Percentiles rank a stretch among this genome's conserved stretches.
Conservation (phyloP, 2,113 vertebrate genomes). For the Melospiza melodia region DNA sequence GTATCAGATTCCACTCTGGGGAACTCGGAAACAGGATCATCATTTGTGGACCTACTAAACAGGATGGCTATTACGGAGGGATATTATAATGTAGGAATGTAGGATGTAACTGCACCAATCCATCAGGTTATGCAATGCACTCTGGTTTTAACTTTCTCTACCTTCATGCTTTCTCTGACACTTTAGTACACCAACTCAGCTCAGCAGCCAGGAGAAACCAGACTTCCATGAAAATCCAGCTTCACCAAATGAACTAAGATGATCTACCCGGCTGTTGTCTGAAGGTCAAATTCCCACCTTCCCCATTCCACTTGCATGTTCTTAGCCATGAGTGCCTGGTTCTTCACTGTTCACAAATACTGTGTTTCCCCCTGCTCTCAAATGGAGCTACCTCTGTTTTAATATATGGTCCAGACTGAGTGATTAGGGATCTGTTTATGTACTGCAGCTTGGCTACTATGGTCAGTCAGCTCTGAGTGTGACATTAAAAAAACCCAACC, state of each 20-base stretch:
- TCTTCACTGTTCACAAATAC: not conserved
- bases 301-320: not conserved
- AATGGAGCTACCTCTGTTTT: not conserved
- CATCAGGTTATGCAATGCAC: not conserved
- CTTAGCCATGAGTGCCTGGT: not conserved
- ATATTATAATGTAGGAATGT: not conserved
- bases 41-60: not conserved
- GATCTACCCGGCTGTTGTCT: not conserved
- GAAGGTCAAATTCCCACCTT: not conserved
- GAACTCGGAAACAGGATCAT: not conserved
- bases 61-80: not conserved
- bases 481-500: not conserved
- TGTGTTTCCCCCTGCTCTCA: too few species aligned
- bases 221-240: not conserved
- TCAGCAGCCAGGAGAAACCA: not conserved
- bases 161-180: not conserved
- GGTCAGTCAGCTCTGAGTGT: not conserved
- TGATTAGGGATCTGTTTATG: not conserved
- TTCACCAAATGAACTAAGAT: not conserved
- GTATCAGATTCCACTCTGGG: not conserved
- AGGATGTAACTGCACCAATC: not conserved
- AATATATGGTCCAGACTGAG: not conserved
- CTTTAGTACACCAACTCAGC: not conserved
- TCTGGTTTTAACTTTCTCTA: not conserved
- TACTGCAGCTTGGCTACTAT: not conserved